Conservation (phyloP, 2,888 invertebrate species). For the Lutraria lutraria region DNA sequence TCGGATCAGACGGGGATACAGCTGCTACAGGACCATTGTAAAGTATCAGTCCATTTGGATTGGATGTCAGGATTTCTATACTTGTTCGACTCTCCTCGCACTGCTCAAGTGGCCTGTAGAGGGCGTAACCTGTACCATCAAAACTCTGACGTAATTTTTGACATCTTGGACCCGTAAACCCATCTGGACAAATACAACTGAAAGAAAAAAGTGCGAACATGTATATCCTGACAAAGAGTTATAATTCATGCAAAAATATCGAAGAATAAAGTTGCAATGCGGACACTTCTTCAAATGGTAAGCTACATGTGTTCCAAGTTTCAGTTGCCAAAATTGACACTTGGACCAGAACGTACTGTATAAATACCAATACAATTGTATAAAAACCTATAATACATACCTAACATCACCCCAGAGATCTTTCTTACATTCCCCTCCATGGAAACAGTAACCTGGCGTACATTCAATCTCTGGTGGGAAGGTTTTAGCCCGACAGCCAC, state of each 20-base stretch:
- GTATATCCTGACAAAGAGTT: background rate
- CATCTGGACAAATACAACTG: conserved; percentile 96
- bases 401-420: conserved; percentile 77
- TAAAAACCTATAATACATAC: conserved; percentile 69
- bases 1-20: conserved; percentile 59
- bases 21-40: conserved; percentile 95
- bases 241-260: background rate
- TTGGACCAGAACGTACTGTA: too few relatives aligned
- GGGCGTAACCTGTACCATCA: conserved; percentile 98
- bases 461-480: conserved; percentile 96
- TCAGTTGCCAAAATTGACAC: too few relatives aligned
- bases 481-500: conserved; percentile 86
- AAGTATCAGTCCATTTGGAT: conserved; percentile 94
- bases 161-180: conserved; percentile 97
- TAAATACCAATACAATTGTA: too few relatives aligned
- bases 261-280: background rate
- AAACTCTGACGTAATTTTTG: conserved; percentile 97
- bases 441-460: conserved; percentile 90
- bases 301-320: background rate
- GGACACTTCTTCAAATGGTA: background rate
- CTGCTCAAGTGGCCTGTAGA: conserved; percentile 95
- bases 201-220: background rate
- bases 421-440: conserved; percentile 96
- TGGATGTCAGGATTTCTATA: conserved; percentile 97
- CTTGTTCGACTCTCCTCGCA: conserved; percentile 98